Evolutionary conservation across 1,140 invertebrate species (phyloP).

Genomic region (Zaprionus davidi): DNA sequence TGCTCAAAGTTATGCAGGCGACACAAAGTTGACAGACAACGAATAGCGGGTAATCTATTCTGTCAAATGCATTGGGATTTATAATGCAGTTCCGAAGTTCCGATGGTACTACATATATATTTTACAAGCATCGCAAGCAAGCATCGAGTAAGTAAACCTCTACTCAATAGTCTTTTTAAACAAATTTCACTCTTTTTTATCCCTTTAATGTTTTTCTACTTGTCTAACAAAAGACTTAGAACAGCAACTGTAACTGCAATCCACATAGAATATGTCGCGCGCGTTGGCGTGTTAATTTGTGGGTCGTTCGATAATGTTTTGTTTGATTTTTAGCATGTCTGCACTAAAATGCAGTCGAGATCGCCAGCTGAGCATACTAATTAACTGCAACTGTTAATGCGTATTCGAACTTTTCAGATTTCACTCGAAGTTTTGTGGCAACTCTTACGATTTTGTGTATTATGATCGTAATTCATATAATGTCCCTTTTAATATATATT

Average conservation of each 20-base stretch:
- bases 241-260: slow-evolving; percentile 49
- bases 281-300: slow-evolving; percentile 17
- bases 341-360: not conserved
- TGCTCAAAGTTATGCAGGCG: not conserved
- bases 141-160: no score
- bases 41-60: not conserved
- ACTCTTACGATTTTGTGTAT: not conserved
- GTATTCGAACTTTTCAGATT: not conserved
- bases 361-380: not conserved
- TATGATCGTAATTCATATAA: not conserved
- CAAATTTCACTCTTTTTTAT: no score
- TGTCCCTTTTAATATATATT: not conserved
- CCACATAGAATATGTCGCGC: slow-evolving; percentile 3
- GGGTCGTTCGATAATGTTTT: slow-evolving; percentile 5
- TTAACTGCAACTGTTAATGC: not conserved
- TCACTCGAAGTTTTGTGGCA: not conserved
- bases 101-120: no score
- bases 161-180: no score
- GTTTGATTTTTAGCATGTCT: slow-evolving; percentile 43
- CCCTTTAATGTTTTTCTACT: no score
- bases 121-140: no score
- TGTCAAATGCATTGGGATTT: no score
- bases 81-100: no score
- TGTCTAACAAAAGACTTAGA: slow-evolving; percentile 64
- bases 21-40: not conserved